Conservation (phyloP, 2,888 invertebrate genomes). For the Drosophila flavopinicola region DNA sequence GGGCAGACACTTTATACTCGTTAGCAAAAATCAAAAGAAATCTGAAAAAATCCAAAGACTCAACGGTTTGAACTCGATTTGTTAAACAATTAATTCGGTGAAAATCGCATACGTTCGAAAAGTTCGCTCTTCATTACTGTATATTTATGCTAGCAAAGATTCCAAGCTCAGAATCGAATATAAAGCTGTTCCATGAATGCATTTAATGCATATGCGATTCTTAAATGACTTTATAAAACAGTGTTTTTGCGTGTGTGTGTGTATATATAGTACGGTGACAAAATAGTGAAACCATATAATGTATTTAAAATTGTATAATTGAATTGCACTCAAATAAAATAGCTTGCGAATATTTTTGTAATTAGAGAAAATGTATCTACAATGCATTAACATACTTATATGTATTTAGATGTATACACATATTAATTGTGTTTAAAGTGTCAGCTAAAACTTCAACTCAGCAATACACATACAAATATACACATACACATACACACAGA, state of each 20-base stretch:
- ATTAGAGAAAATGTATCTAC: conserved; percentile 49
- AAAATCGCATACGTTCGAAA: background rate
- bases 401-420: background rate
- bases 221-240: background rate
- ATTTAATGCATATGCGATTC: background rate
- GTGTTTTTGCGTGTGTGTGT: background rate
- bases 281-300: background rate
- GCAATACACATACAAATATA: conserved; percentile 6
- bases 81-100: conserved; percentile 2
- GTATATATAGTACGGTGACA: too few species aligned
- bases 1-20: conserved; percentile 51
- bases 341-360: background rate
- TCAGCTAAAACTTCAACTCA: conserved; percentile 35
- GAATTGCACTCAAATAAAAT: background rate
- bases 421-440: conserved; percentile 34
- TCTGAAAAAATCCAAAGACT: conserved; percentile 13
- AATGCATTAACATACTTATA: conserved; percentile 17
- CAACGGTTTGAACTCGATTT: background rate
- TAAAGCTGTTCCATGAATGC: background rate
- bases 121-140: background rate
- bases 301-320: conserved; percentile 8
- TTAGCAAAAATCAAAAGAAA: conserved; percentile 31
- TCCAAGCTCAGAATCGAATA: background rate
- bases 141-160: background rate
- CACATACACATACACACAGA: background rate